Percentiles rank a stretch among this genome's conserved stretches.
phyloP scores from a whole-genome alignment of 1,140 invertebrate species.

The Heliconius congener region DNA sequence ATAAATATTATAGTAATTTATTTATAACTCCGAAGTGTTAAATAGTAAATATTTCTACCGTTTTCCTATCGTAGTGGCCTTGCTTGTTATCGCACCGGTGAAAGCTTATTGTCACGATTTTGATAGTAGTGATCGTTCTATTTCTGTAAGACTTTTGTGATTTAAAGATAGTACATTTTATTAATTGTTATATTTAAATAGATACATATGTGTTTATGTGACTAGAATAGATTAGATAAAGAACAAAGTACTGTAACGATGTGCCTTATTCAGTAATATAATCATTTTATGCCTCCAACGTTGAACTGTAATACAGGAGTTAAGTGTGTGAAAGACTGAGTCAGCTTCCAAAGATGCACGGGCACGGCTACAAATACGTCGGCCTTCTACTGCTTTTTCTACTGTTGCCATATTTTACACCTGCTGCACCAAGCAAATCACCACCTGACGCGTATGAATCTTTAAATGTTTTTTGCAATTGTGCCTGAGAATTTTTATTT shows the following conservation, averaged over 20 bases:
- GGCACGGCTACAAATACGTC: constrained; percentile 55
- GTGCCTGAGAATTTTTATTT: not conserved
- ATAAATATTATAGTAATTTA: constrained; percentile 39
- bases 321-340: constrained; percentile 56
- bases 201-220: constrained; percentile 28
- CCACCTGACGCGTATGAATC: constrained; percentile 56
- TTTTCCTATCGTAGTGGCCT: constrained; percentile 70
- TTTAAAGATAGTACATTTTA: constrained; percentile 34
- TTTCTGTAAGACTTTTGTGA: constrained; percentile 38
- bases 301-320: constrained; percentile 35
- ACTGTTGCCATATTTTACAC: constrained; percentile 56
- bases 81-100: constrained; percentile 62
- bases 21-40: constrained; percentile 50
- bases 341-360: constrained; percentile 56
- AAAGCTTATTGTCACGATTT: constrained; percentile 59
- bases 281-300: constrained; percentile 40
- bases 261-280: constrained; percentile 73
- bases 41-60: constrained; percentile 59
- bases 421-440: constrained; percentile 50
- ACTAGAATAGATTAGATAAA: constrained; percentile 27
- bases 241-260: constrained; percentile 61
- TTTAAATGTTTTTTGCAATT: not conserved
- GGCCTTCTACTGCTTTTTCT: constrained; percentile 53
- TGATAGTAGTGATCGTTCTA: constrained; percentile 48
- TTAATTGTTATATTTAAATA: constrained; percentile 37